A percentile compares a stretch with the other conserved stretches of the same genome.
These are phyloP conservation scores for Drosophila burlai DNA, from an alignment of 1,140 invertebrate species.

Conservation along the genomic window DNA sequence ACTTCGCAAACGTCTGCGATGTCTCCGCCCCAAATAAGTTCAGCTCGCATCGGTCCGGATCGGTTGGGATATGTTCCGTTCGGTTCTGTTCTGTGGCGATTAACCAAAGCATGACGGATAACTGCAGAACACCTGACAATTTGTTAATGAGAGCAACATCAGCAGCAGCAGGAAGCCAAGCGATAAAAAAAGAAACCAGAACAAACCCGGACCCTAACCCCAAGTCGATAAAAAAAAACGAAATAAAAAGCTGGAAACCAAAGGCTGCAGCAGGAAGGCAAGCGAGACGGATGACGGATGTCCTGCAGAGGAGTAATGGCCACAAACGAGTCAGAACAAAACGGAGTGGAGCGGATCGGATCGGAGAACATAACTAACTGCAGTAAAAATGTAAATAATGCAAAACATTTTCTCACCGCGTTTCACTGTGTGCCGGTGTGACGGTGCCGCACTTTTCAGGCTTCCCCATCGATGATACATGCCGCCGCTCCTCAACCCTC, in stretches of 20 bases:
- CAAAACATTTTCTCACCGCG: conserved; percentile 83
- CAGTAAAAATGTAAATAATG: conserved; percentile 79
- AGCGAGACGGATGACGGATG: conserved; percentile 78
- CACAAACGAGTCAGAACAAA: conserved; percentile 48
- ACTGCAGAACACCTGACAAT: conserved; percentile 79
- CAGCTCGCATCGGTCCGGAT: neutral
- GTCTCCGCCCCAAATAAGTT: neutral
- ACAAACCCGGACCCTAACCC: conserved; percentile 12
- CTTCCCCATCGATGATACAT: conserved; percentile 51
- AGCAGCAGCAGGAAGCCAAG: conserved; percentile 72
- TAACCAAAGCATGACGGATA: conserved; percentile 80
- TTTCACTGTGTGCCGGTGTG: conserved; percentile 52
- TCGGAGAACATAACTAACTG: conserved; percentile 44
- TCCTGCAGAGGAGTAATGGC: conserved; percentile 65
- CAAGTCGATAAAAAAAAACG: conserved; percentile 5
- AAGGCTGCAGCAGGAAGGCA: conserved; percentile 74
- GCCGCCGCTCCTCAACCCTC: conserved; percentile 4
- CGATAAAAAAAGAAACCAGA: conserved; percentile 66
- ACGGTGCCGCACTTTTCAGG: conserved; percentile 68
- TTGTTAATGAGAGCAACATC: conserved; percentile 83
- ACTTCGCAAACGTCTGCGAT: conserved; percentile 9
- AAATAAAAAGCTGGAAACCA: conserved; percentile 40
- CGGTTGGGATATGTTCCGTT: neutral
- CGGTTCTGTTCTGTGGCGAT: conserved; percentile 65
- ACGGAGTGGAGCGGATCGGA: conserved; percentile 22